Base-by-base conservation (phyloP, 2,888 invertebrate genomes). In the Aspidapion aeneum region DNA sequence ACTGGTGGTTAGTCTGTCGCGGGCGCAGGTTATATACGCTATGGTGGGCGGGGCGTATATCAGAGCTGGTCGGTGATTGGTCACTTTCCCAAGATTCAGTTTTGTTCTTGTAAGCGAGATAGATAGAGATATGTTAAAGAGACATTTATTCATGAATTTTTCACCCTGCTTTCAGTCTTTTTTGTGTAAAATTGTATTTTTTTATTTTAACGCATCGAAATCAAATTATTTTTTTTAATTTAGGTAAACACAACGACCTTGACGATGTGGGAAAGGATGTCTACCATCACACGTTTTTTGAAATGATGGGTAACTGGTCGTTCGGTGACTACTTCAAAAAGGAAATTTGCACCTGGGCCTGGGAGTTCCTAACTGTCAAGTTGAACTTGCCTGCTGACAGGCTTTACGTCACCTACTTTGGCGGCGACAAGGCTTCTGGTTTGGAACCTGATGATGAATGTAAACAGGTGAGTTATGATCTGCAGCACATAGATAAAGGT, bases 241-340 rank as follows among this genome's bases (percentile, higher is more conserved):
- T 56, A 61, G 99, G 99, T 58, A 99, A 99, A 82, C 99, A 99
- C 81, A 99, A 99, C 80, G 99, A 99, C 81, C 83, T 99, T 65
- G 99, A 99, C 82, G 99, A 99, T 84, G 99, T 99, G 9, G 99
- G 99, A 35, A 98, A 98, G 82, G 99, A 99, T 84, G 96, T 98
- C 1, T 99, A 99, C 76, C 99, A 99, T 84, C 99, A 99, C 75
- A 99, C 99, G 1, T 99, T 98, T 82, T 99, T 99, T 82, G 99
- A 99, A 84, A 99, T 99, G 99, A 86, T 99, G 85, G 99, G 99
- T 5, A 99, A 99, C 79, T 99, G 99, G 99, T 99, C 98, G 0
- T 99, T 99, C 83, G 98, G 98, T n/a, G 98, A 99, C 81, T 99
- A 98, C 78, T 99, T 99, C 79, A 99, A 99, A 86, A 92, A 91